Evolutionary conservation across 2,888 invertebrate genomes (phyloP).

Genomic region (Ophion obscuratus): DNA sequence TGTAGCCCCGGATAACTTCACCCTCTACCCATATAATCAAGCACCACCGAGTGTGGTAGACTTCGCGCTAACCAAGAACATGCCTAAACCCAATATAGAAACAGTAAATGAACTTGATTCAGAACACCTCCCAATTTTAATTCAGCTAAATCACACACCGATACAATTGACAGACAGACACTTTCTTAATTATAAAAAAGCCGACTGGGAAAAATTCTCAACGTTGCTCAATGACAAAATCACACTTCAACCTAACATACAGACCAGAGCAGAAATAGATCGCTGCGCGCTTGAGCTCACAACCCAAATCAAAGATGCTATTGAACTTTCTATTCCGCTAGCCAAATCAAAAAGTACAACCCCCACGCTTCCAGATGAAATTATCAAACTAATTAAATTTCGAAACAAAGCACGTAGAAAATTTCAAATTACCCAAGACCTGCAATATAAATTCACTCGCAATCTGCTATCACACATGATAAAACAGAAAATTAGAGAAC

Average conservation of each 20-base stretch:
- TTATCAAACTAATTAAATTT: neutral
- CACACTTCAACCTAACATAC: neutral
- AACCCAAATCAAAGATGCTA: neutral
- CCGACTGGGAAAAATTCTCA: constrained; percentile 28
- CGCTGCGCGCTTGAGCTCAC: neutral
- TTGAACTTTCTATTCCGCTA: neutral
- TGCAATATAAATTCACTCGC: neutral
- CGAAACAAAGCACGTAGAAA: constrained; percentile 7
- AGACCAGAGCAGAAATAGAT: neutral
- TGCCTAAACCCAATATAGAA: neutral
- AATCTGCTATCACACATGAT: neutral
- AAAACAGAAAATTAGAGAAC: constrained; percentile 10
- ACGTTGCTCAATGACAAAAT: neutral
- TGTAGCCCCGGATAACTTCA: constrained; percentile 9
- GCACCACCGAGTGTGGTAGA: constrained; percentile 31
- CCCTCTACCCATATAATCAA: constrained; percentile 11
- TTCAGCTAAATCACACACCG: neutral
- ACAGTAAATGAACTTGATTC: constrained; percentile 17
- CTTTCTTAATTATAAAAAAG: constrained; percentile 13
- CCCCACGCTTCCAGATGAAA: neutral
- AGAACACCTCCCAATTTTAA: constrained; percentile 17
- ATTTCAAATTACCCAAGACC: neutral
- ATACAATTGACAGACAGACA: neutral
- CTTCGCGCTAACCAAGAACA: constrained; percentile 16
- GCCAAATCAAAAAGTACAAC: neutral